Evolutionary conservation across 2,888 invertebrate genomes (phyloP).

Genomic region (Thecocarcelia acutangulata): DNA sequence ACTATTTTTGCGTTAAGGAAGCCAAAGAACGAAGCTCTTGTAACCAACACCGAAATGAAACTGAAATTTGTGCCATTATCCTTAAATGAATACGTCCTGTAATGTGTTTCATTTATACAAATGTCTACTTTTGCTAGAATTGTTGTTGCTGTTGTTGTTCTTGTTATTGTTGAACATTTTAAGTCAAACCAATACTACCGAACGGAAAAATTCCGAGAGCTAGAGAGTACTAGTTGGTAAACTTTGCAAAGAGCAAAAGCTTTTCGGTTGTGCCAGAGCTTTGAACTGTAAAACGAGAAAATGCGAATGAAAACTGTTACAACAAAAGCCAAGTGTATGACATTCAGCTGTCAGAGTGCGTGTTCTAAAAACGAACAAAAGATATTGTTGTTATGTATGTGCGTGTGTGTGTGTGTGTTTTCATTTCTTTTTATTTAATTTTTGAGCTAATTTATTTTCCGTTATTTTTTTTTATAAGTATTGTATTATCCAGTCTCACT

Average conservation of each 20-base stretch:
- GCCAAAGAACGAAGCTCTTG: slow-evolving; percentile 49
- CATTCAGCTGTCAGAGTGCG: slow-evolving; percentile 62
- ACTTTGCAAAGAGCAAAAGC: slow-evolving; percentile 13
- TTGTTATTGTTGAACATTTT: slow-evolving; percentile 24
- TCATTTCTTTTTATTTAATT: slow-evolving; percentile 5
- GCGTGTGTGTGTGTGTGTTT: too few species aligned
- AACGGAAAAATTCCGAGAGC: slow-evolving; percentile 1
- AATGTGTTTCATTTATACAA: slow-evolving; percentile 57
- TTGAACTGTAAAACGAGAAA: slow-evolving; percentile 16
- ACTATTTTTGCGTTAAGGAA: slow-evolving; percentile 38
- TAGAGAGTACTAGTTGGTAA: neutral
- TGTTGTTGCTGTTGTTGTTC: slow-evolving; percentile 33
- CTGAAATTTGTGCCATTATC: slow-evolving; percentile 69
- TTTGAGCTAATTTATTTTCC: slow-evolving; percentile 47
- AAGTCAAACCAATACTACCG: slow-evolving; percentile 18
- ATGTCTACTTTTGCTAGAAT: slow-evolving; percentile 37
- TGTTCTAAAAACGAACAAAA: slow-evolving; percentile 61
- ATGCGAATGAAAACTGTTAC: slow-evolving; percentile 31
- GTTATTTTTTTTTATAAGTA: slow-evolving; percentile 26
- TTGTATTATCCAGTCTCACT: slow-evolving; percentile 46
- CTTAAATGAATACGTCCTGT: slow-evolving; percentile 67
- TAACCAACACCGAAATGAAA: slow-evolving; percentile 68
- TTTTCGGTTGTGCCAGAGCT: slow-evolving; percentile 10
- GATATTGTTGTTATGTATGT: neutral
- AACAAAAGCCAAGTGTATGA: slow-evolving; percentile 51